Evolutionary conservation across 2,113 vertebrate genomes (phyloP).

Genomic region (Heterochromis multidens): DNA sequence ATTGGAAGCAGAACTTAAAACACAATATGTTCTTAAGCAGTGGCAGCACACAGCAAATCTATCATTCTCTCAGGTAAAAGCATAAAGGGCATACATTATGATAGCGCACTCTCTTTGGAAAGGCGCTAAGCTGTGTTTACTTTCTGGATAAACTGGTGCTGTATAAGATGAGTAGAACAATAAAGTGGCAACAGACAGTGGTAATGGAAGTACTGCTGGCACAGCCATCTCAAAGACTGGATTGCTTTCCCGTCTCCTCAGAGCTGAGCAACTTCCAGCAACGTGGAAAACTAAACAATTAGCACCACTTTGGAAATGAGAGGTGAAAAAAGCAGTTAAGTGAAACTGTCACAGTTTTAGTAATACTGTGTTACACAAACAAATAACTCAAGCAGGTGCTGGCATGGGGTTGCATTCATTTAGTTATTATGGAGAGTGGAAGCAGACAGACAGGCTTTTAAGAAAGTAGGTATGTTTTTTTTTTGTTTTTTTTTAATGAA

Average conservation of each 20-base stretch:
- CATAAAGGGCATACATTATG: neutral
- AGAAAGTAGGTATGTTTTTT: neutral
- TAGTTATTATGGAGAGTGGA: neutral
- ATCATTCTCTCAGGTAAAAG: neutral
- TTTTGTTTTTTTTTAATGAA: neutral
- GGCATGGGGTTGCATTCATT: neutral
- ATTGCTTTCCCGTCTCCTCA: neutral
- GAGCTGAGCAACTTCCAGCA: neutral
- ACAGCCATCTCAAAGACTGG: neutral
- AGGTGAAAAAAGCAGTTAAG: no score
- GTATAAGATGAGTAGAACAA: neutral
- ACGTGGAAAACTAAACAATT: neutral
- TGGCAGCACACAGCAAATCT: neutral
- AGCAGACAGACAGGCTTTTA: neutral
- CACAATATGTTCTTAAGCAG: neutral
- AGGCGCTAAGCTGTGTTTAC: neutral
- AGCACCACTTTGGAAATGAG: no score
- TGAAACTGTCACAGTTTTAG: no score
- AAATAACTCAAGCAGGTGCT: no score
- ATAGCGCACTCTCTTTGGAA: neutral
- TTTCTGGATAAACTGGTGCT: neutral
- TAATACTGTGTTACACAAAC: no score
- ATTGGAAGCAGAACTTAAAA: neutral
- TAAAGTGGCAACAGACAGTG: neutral
- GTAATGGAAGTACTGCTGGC: neutral